A percentile compares a stretch with the other conserved stretches of the same genome.
Conservation (phyloP, 2,797 vertebrate genomes). For the Heliangelus exortis region DNA sequence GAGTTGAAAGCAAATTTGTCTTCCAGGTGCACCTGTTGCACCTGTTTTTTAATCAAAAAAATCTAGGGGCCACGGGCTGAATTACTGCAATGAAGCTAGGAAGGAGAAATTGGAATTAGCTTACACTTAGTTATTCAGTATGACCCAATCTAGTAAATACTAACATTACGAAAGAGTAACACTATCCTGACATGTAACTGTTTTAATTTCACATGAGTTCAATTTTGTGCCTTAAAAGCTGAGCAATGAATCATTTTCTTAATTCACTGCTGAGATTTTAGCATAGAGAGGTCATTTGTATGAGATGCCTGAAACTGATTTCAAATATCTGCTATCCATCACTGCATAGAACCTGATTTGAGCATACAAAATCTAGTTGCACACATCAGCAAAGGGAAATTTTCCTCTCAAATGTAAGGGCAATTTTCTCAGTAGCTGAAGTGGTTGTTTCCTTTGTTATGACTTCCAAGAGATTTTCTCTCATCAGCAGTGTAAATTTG, state of each 20-base stretch:
- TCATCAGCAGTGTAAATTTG: not conserved
- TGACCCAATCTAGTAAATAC: not conserved
- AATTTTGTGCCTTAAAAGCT: not conserved
- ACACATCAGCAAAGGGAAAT: not conserved
- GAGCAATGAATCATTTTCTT: not conserved
- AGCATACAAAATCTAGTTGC: not conserved
- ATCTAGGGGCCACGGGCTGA: not conserved
- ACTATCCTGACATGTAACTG: not conserved
- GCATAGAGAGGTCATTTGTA: not conserved
- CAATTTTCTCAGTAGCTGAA: constrained; percentile 42
- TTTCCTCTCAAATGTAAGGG: not conserved
- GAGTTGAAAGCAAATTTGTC: not conserved
- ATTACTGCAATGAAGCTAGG: not conserved
- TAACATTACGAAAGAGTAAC: not conserved
- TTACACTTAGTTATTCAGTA: not conserved
- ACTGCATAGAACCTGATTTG: not conserved
- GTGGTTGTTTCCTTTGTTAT: constrained; percentile 16
- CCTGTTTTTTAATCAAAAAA: not conserved
- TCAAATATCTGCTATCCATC: not conserved
- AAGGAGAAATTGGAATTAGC: not conserved
- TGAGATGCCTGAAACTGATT: not conserved
- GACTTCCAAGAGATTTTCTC: not conserved
- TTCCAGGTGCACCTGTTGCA: not conserved
- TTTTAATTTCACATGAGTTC: not conserved
- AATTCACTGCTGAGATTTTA: not conserved